These are phyloP conservation scores for Diploscapter pachys DNA, from an alignment of 1,140 invertebrate genomes.

Conservation along the genomic window DNA sequence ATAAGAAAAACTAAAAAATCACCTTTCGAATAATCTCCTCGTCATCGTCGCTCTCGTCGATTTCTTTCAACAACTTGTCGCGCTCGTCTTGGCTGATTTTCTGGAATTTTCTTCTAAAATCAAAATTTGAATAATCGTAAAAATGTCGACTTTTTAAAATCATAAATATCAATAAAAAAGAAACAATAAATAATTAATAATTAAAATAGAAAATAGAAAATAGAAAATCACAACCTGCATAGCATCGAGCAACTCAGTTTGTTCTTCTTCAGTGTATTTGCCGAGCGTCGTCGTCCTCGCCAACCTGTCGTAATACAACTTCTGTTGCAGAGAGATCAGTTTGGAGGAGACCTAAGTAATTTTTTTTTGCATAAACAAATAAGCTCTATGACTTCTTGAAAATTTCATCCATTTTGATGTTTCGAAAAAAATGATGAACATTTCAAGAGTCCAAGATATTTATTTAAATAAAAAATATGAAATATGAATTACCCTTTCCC, in stretches of 20 bases:
- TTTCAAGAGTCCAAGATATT: not conserved
- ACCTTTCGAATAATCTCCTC: slow-evolving; percentile 62
- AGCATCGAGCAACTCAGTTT: slow-evolving; percentile 20
- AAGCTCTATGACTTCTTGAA: too few species aligned
- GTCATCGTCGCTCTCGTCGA: slow-evolving; percentile 61
- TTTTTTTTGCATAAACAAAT: too few species aligned
- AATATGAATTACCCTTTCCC: slow-evolving; percentile 43
- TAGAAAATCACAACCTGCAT: slow-evolving; percentile 12
- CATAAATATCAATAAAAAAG: not conserved
- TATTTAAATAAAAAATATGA: not conserved
- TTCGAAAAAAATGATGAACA: not conserved
- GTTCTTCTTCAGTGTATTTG: slow-evolving; percentile 11
- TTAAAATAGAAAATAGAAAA: not conserved
- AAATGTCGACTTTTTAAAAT: too few species aligned
- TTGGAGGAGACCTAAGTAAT: slow-evolving; percentile 32
- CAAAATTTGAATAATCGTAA: too few species aligned
- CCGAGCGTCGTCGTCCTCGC: slow-evolving; percentile 30
- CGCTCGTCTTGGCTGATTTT: slow-evolving; percentile 23
- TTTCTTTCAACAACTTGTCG: slow-evolving; percentile 25
- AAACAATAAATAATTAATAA: slow-evolving; percentile 5
- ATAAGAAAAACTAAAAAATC: not conserved
- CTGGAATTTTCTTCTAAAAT: not conserved
- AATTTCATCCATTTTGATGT: too few species aligned
- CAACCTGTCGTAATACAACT: slow-evolving; percentile 35
- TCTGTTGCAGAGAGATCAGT: slow-evolving; percentile 46